These are phyloP conservation scores for Eristalis tenax DNA, from an alignment of 2,888 invertebrate species.

Conservation along the genomic window DNA sequence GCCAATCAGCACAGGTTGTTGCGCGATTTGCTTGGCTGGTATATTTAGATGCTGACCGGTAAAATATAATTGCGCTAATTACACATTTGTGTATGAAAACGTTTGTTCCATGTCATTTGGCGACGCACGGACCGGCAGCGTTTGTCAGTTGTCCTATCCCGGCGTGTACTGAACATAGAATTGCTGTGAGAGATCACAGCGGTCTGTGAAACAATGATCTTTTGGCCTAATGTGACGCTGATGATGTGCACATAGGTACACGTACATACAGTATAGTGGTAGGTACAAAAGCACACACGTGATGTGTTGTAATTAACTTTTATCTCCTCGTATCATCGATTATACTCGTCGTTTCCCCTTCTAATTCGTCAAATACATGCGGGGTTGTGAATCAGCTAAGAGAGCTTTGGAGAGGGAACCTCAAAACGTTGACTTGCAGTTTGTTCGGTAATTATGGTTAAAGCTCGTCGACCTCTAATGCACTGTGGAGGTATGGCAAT, in stretches of 20 bases:
- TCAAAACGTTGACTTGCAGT: background rate
- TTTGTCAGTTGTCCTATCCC: conserved; percentile 32
- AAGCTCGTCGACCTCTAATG: conserved; percentile 28
- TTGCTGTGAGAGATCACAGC: conserved; percentile 25
- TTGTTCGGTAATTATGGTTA: conserved; percentile 1
- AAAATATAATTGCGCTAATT: conserved; percentile 67
- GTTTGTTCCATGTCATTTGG: conserved; percentile 14
- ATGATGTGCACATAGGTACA: conserved; percentile 6
- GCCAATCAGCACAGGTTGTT: conserved; percentile 24
- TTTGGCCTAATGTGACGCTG: conserved; percentile 29
- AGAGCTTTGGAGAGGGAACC: background rate
- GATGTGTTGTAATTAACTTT: conserved; percentile 57
- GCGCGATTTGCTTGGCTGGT: conserved; percentile 25
- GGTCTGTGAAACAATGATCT: conserved; percentile 55
- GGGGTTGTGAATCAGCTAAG: background rate
- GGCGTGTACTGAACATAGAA: conserved; percentile 48
- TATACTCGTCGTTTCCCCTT: conserved; percentile 26
- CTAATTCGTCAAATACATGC: background rate
- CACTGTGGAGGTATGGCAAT: background rate
- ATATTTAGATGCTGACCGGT: conserved; percentile 57
- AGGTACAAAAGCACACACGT: conserved; percentile 38
- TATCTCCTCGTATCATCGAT: conserved; percentile 57
- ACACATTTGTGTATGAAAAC: conserved; percentile 32
- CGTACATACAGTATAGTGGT: background rate
- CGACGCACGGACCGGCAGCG: conserved; percentile 9